phyloP scores from a whole-genome alignment of 64 coral and sea anemone species.

The Stylophora pistillata region DNA sequence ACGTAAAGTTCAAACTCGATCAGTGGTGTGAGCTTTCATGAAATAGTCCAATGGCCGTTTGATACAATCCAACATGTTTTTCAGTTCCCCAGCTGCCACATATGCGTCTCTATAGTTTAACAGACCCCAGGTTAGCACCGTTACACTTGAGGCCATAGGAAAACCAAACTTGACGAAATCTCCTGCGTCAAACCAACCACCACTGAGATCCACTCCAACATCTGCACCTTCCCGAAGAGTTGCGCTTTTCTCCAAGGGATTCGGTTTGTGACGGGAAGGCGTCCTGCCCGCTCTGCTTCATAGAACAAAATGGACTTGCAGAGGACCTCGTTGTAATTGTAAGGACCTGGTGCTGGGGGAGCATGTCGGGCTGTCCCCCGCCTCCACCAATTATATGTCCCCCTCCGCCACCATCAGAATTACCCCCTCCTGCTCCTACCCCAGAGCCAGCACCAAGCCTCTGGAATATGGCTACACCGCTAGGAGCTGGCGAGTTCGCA shows the following conservation, averaged over 20 bases:
- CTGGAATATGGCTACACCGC: too few species aligned
- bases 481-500: too few species aligned
- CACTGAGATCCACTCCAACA: slow-evolving; percentile 67
- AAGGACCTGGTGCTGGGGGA: background rate
- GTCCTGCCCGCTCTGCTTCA: slow-evolving; percentile 79
- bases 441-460: too few species aligned
- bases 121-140: slow-evolving; percentile 75
- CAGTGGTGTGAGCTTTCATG: slow-evolving; percentile 45
- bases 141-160: slow-evolving; percentile 68
- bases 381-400: background rate
- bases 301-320: slow-evolving; percentile 85
- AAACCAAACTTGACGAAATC: slow-evolving; percentile 91
- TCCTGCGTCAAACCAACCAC: slow-evolving; percentile 91
- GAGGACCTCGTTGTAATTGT: slow-evolving; percentile 69
- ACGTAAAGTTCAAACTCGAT: slow-evolving; percentile 61
- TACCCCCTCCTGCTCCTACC: too few species aligned
- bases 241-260: slow-evolving; percentile 77
- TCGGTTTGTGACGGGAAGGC: slow-evolving; percentile 66
- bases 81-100: slow-evolving; percentile 56
- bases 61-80: slow-evolving; percentile 60
- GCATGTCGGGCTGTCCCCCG: background rate
- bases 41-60: slow-evolving; percentile 66
- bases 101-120: slow-evolving; percentile 65
- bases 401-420: background rate
- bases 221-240: slow-evolving; percentile 59